These are phyloP conservation scores for Leptocoma aspasia DNA, from an alignment of 2,113 vertebrate species.

Conservation along the genomic window DNA sequence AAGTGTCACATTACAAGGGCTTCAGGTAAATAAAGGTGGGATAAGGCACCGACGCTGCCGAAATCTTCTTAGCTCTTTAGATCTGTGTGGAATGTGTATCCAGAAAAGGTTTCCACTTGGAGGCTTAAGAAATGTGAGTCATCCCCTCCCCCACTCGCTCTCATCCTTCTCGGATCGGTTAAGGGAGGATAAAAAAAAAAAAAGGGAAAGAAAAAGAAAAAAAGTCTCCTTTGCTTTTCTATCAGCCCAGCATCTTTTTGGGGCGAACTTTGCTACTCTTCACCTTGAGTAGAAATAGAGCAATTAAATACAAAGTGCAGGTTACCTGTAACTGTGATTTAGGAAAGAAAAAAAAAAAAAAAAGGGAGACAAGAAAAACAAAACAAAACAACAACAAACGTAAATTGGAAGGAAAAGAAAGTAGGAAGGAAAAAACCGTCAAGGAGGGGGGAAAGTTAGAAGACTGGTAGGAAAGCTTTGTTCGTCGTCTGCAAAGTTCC, in stretches of 20 bases:
- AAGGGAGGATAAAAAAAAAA: background rate
- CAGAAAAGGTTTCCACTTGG: slow-evolving; percentile 1
- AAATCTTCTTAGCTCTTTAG: slow-evolving; percentile 56
- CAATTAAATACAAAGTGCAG: background rate
- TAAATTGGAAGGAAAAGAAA: background rate
- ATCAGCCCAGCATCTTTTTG: background rate
- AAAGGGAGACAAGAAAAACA: too few species aligned
- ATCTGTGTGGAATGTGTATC: slow-evolving; percentile 21
- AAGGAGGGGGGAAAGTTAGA: background rate
- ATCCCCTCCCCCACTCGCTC: background rate
- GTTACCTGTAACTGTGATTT: background rate
- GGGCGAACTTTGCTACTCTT: background rate
- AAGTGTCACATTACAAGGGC: slow-evolving; percentile 44
- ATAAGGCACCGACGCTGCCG: background rate
- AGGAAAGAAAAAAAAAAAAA: too few species aligned
- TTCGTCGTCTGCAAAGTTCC: slow-evolving; percentile 13
- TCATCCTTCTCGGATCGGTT: background rate
- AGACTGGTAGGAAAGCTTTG: background rate
- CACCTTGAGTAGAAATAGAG: background rate
- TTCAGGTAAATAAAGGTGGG: slow-evolving; percentile 64
- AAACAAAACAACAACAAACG: background rate
- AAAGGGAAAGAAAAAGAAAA: background rate
- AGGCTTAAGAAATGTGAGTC: background rate
- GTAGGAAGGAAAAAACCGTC: background rate
- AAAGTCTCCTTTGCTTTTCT: background rate